Conservation (phyloP, 2,797 vertebrate genomes). For the Leuciscus waleckii region DNA sequence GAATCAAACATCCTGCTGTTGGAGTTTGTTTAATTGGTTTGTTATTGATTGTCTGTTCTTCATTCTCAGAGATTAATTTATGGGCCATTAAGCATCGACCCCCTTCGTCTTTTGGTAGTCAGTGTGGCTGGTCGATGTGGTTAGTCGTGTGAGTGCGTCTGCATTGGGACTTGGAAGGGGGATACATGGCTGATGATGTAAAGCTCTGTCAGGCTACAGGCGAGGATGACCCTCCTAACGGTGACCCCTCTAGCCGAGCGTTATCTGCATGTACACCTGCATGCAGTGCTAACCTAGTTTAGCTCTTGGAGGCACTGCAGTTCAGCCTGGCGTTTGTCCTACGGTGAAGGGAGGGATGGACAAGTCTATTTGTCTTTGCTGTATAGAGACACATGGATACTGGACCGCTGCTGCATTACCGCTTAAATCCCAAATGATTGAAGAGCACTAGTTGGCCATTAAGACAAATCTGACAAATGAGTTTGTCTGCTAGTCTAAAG, state of each 20-base stretch:
- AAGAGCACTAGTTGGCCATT: conserved; percentile 47
- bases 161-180: background rate
- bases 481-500: conserved; percentile 24
- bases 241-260: conserved; percentile 59
- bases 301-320: conserved; percentile 23
- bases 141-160: background rate
- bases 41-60: background rate
- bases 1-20: background rate
- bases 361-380: conserved; percentile 58
- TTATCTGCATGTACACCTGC: conserved; percentile 62
- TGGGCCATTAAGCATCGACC: background rate
- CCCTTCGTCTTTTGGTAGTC: background rate
- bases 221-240: conserved; percentile 51
- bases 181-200: conserved; percentile 61
- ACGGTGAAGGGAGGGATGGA: background rate
- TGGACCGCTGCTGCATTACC: conserved; percentile 19
- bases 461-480: conserved; percentile 40
- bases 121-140: background rate
- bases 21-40: background rate
- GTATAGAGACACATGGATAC: conserved; percentile 19
- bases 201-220: conserved; percentile 63
- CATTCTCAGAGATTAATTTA: background rate
- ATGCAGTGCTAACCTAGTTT: conserved; percentile 65
- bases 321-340: background rate
- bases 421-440: conserved; percentile 50